Percentiles rank a stretch among this genome's conserved stretches.
phyloP scores from a whole-genome alignment of 2,888 invertebrate genomes.

The Rapana venosa region DNA sequence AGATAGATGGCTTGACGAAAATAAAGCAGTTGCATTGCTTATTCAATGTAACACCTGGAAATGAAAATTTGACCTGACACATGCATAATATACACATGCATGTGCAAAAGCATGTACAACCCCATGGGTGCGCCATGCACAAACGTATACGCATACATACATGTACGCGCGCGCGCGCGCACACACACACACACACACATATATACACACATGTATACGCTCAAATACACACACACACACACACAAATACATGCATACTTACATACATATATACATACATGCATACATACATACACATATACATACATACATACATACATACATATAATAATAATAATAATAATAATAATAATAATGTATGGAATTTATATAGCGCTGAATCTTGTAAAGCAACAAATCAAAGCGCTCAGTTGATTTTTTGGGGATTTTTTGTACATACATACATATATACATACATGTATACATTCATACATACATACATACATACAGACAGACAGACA shows the following conservation, averaged over 20 bases:
- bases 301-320: neutral
- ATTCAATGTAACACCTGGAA: too few species aligned
- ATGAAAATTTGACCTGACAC: too few species aligned
- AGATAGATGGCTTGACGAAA: too few species aligned
- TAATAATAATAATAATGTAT: neutral
- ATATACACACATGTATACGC: neutral
- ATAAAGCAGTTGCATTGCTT: too few species aligned
- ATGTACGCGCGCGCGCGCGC: neutral
- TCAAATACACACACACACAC: neutral
- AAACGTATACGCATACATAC: too few species aligned
- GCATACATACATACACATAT: neutral
- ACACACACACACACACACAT: conserved; percentile 14
- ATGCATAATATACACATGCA: too few species aligned
- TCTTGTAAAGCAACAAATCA: neutral
- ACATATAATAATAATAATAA: neutral
- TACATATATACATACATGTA: neutral
- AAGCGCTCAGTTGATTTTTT: too few species aligned
- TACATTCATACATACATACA: neutral
- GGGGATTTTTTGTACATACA: too few species aligned
- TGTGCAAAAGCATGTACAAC: too few species aligned
- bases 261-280: neutral
- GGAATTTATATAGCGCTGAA: neutral
- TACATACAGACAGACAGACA: neutral
- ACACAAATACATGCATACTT: neutral
- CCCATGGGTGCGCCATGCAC: too few species aligned